Evolutionary conservation across 2,113 vertebrate genomes (phyloP), one percentile per base, ranked within the genome.

Genomic region (Seriola quinqueradiata): DNA sequence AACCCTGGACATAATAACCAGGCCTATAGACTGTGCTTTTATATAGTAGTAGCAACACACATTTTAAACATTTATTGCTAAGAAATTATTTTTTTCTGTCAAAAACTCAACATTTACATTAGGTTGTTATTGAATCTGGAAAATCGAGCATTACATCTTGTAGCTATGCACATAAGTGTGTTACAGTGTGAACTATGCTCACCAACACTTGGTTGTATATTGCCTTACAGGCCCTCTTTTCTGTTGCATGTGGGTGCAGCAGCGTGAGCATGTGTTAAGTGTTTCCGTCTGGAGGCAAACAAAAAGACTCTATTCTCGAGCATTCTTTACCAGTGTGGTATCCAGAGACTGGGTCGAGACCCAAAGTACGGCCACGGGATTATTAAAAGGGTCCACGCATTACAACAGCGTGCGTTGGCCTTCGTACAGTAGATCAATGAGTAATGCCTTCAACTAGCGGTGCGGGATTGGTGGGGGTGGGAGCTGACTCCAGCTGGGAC

Each of bases 231-330:
- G 72, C 89, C 75, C 85, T 88, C 55, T 76, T 87, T 70, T 75
- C 78, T 84, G 54, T 74, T 86, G 81, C 76, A 82, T 79, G 74
- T 65, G 87, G 72, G 86, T 79, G 88, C 75, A 88, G 85, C 87
- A 72, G 85, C 61, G 17, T 77, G 71, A 87, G 74, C 83, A 80
- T 78, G 84, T 87, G 84, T 84, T 91, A 91, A 92, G 87, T 93
- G 89, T 89, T 92, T 90, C 92, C 88, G 86, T 90, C 88, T 92
- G 92, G 87, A 87, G 81, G 76, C 82, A 86, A 87, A 89, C 80
- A 90, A 86, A 93, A 90, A 82, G 84, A 76, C 73, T 87, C 76
- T 89, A 83, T 87, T 91, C 83, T 87, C 67, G 0, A 66, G 81
- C 91, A 86, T 89, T 89, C 75, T 85, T 89, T 75, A 81, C 82